Conservation (phyloP, 2,113 vertebrate species). For the Ochotona curzoniae region DNA sequence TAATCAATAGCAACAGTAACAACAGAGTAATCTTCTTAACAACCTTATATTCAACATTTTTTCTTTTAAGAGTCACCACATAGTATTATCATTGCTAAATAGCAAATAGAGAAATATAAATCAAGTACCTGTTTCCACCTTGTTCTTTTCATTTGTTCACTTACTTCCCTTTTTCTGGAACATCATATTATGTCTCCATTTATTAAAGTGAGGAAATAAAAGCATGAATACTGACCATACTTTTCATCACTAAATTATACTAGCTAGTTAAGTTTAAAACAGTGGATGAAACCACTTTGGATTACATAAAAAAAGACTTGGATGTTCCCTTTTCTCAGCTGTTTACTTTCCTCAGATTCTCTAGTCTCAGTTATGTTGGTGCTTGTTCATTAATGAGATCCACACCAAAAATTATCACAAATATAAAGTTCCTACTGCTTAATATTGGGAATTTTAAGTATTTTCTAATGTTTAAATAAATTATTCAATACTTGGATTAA, state of each 20-base stretch:
- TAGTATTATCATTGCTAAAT: not conserved
- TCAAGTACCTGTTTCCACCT: not conserved
- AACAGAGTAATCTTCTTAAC: not conserved
- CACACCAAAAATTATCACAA: not conserved
- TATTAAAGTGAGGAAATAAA: not conserved
- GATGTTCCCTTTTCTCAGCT: constrained; percentile 2
- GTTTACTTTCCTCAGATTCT: constrained; percentile 2
- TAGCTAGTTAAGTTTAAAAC: not conserved
- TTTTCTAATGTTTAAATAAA: constrained; percentile 16
- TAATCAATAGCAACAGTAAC: not conserved
- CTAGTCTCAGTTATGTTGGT: not conserved
- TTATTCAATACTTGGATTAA: constrained; percentile 31
- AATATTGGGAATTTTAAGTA: not conserved
- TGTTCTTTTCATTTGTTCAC: not conserved
- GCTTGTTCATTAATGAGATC: not conserved
- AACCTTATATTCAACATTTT: not conserved
- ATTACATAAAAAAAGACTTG: not conserved
- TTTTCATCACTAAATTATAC: not conserved
- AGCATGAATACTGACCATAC: not conserved
- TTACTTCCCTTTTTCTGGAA: not conserved
- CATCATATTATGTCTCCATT: not conserved
- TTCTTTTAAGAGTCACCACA: not conserved
- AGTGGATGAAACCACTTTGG: not conserved
- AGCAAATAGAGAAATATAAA: not conserved
- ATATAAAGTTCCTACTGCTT: not conserved